Conservation (phyloP, 2,888 invertebrate species). For the Cabera pusaria region DNA sequence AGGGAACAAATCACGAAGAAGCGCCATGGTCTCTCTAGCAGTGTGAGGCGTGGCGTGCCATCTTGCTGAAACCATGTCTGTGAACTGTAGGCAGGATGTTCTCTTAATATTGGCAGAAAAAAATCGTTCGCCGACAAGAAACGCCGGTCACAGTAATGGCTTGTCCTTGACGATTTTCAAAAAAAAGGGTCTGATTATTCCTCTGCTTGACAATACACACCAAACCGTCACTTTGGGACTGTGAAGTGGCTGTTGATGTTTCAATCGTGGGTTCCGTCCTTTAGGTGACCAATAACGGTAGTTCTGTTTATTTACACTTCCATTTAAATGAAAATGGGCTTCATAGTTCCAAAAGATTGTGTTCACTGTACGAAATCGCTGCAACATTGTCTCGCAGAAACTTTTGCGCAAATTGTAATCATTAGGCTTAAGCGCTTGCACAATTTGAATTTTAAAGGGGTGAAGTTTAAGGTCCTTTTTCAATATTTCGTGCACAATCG, state of each 20-base stretch:
- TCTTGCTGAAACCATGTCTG: constrained; percentile 22
- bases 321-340: constrained; percentile 45
- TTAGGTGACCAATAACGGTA: constrained; percentile 28
- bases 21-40: constrained; percentile 14
- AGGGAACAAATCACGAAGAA: constrained; percentile 18
- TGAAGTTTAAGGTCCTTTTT: constrained; percentile 25
- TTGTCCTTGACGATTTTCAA: not conserved
- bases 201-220: constrained; percentile 22
- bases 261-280: constrained; percentile 22
- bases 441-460: constrained; percentile 27
- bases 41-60: constrained; percentile 22
- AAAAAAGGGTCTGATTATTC: constrained; percentile 28
- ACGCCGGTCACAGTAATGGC: constrained; percentile 5
- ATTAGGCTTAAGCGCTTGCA: constrained; percentile 29
- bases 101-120: constrained; percentile 22
- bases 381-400: constrained; percentile 28
- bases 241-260: constrained; percentile 22
- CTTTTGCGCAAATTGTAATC: constrained; percentile 25
- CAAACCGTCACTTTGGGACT: constrained; percentile 28
- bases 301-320: constrained; percentile 28
- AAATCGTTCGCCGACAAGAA: constrained; percentile 18
- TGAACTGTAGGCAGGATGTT: constrained; percentile 13
- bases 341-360: constrained; percentile 30
- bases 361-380: constrained; percentile 26
- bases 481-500: constrained; percentile 19